A percentile compares a stretch with the other conserved stretches of the same genome.
These are phyloP conservation scores for Epirrita christyi DNA, from an alignment of 2,888 invertebrate species.

Conservation along the genomic window DNA sequence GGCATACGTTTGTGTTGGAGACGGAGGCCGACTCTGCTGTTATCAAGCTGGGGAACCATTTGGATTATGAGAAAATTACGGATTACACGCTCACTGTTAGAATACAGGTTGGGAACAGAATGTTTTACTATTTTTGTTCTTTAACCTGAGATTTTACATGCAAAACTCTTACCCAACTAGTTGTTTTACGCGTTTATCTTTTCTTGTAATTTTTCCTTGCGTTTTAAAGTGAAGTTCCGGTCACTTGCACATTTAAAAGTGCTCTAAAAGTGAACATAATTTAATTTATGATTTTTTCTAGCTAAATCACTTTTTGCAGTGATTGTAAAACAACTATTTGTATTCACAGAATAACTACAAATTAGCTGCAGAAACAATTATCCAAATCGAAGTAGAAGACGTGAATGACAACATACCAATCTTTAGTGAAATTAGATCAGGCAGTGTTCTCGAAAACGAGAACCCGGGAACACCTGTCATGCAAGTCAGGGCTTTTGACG, in stretches of 20 bases:
- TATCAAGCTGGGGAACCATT: constrained; percentile 89
- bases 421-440: constrained; percentile 92
- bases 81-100: constrained; percentile 93
- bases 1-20: constrained; percentile 89
- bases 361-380: constrained; percentile 91
- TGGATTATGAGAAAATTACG: constrained; percentile 94
- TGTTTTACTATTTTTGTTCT: constrained; percentile 13
- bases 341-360: constrained; percentile 89
- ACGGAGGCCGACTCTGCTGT: constrained; percentile 89
- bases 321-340: not conserved
- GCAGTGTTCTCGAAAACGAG: constrained; percentile 94
- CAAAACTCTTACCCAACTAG: constrained; percentile 1
- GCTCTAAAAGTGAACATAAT: no score
- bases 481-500: constrained; percentile 94
- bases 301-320: not conserved
- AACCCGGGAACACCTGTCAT: constrained; percentile 93
- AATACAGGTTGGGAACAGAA: constrained; percentile 81
- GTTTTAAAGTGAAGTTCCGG: not conserved
- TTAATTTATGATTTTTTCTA: no score
- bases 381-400: constrained; percentile 92
- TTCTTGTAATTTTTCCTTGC: constrained; percentile 5
- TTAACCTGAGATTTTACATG: constrained; percentile 7
- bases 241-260: no score
- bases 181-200: not conserved
- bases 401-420: constrained; percentile 96